A percentile compares a stretch with the other conserved stretches of the same genome.
Conservation (phyloP, 2,113 vertebrate species). For the Epinephelus moara region DNA sequence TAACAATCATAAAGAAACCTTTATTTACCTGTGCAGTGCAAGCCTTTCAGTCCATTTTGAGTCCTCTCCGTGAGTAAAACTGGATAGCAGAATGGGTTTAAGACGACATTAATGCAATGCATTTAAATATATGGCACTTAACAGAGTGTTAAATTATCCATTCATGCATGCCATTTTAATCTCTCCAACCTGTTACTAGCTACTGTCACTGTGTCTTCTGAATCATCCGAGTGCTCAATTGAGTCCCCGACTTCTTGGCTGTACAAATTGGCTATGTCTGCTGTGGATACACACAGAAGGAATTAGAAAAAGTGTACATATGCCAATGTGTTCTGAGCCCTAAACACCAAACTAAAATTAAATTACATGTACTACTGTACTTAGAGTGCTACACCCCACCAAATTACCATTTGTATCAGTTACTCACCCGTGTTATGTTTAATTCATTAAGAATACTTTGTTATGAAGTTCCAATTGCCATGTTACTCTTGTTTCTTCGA, state of each 20-base stretch:
- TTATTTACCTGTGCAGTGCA: conserved; percentile 75
- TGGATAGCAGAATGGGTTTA: conserved; percentile 6
- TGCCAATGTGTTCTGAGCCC: neutral
- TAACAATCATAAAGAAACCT: neutral
- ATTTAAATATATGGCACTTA: neutral
- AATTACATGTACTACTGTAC: neutral
- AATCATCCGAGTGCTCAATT: conserved; percentile 23
- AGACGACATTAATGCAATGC: neutral
- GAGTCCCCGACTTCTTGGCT: conserved; percentile 22
- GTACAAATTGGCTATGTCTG: conserved; percentile 63
- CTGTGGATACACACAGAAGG: conserved; percentile 38
- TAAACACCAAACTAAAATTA: neutral
- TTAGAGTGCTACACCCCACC: neutral
- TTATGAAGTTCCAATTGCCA: no score
- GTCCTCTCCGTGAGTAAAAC: conserved; percentile 9
- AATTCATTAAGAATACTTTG: no score
- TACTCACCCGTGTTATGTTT: no score
- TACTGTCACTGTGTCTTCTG: conserved; percentile 22
- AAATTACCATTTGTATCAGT: no score
- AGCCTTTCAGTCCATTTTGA: conserved; percentile 84
- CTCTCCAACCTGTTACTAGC: conserved; percentile 33
- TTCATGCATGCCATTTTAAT: neutral
- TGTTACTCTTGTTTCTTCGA: no score
- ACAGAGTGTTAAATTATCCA: neutral
- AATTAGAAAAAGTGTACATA: neutral